These are phyloP conservation scores for Bombylius major DNA, from an alignment of 2,888 invertebrate species.

Conservation along the genomic window DNA sequence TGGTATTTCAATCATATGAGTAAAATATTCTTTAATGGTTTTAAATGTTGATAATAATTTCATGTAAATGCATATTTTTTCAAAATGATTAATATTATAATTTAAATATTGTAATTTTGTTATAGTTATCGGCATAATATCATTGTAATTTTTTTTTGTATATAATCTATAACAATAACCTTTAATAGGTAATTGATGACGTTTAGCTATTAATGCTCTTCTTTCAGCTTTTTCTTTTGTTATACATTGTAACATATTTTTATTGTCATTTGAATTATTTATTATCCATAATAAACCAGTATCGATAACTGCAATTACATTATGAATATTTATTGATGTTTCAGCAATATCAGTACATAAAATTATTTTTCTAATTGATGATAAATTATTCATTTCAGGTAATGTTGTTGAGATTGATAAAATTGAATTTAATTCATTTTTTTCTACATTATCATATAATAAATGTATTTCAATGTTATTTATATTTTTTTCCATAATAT, in stretches of 20 bases:
- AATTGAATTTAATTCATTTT: slow-evolving; percentile 60
- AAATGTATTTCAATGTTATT: slow-evolving; percentile 46
- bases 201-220: slow-evolving; percentile 2
- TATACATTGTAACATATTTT: slow-evolving; percentile 70
- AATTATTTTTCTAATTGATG: slow-evolving; percentile 60
- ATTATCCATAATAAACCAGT: slow-evolving; percentile 27
- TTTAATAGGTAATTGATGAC: neutral
- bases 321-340: slow-evolving; percentile 81
- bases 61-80: slow-evolving; percentile 69
- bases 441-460: slow-evolving; percentile 81
- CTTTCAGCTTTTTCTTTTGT: slow-evolving; percentile 41
- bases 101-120: too few relatives aligned
- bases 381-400: neutral
- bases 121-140: slow-evolving; percentile 37
- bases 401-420: slow-evolving; percentile 51
- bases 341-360: slow-evolving; percentile 89
- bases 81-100: slow-evolving; percentile 35
- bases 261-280: slow-evolving; percentile 38
- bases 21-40: slow-evolving; percentile 69
- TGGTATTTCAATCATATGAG: slow-evolving; percentile 72
- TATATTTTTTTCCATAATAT: slow-evolving; percentile 40
- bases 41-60: slow-evolving; percentile 64
- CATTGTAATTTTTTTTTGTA: slow-evolving; percentile 38
- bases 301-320: slow-evolving; percentile 83
- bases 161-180: slow-evolving; percentile 73